These are phyloP conservation scores for Hydrochoerus hydrochaeris DNA, from an alignment of 2,113 vertebrate genomes.

Conservation along the genomic window DNA sequence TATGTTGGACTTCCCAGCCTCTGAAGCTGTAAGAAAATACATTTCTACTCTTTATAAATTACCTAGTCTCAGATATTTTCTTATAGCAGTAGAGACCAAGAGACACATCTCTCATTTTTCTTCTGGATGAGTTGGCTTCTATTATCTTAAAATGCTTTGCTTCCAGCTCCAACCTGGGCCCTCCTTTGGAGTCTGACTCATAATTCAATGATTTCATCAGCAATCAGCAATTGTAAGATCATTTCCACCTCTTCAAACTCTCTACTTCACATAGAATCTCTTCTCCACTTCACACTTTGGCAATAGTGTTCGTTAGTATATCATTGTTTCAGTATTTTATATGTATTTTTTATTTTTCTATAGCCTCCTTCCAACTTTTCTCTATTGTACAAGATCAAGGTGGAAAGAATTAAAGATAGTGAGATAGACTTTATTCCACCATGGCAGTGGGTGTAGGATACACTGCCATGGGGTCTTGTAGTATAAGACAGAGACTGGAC, in stretches of 20 bases:
- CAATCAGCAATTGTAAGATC: not conserved
- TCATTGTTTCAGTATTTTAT: not conserved
- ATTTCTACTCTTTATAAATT: constrained; percentile 3
- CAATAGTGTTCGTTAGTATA: not conserved
- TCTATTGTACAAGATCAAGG: not conserved
- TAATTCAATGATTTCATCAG: not conserved
- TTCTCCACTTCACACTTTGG: not conserved
- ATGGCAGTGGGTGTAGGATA: not conserved
- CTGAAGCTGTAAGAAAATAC: not conserved
- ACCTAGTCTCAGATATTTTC: not conserved
- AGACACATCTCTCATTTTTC: not conserved
- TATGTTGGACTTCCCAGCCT: not conserved
- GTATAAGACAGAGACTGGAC: not conserved
- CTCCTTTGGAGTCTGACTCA: not conserved
- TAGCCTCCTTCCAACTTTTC: not conserved
- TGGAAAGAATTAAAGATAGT: not conserved
- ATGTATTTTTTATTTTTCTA: not conserved
- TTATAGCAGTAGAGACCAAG: not conserved
- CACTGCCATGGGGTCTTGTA: not conserved
- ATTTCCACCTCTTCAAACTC: not conserved
- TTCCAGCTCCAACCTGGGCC: not conserved
- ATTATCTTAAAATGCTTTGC: not conserved
- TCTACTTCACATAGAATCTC: not conserved
- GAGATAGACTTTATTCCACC: not conserved
- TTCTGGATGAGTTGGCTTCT: not conserved